Percentiles rank a stretch among this genome's conserved stretches.
phyloP scores from a whole-genome alignment of 2,888 invertebrate species.

The Yponomeuta sedellus region DNA sequence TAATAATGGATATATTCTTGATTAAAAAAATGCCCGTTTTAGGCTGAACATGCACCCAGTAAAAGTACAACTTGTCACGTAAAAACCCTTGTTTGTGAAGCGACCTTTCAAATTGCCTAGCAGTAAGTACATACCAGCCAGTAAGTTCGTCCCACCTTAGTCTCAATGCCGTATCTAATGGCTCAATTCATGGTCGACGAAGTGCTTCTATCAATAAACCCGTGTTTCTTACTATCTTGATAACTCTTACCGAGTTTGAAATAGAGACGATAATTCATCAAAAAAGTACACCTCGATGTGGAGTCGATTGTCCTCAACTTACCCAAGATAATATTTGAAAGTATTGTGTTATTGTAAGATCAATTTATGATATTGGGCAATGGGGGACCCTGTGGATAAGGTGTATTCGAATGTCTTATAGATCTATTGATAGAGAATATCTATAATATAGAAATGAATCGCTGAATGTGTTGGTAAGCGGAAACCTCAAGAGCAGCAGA shows the following conservation, averaged over 20 bases:
- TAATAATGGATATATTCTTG: too few relatives aligned
- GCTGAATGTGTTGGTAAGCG: too few relatives aligned
- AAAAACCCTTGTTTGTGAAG: too few relatives aligned
- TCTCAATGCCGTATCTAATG: background rate
- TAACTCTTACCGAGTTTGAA: background rate
- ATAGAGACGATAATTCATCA: background rate
- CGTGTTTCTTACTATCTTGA: background rate
- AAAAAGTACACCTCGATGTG: background rate
- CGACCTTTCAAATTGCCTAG: too few relatives aligned
- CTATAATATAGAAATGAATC: too few relatives aligned
- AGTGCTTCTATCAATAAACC: background rate
- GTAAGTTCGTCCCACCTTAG: background rate
- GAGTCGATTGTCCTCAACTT: background rate
- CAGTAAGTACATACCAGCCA: too few relatives aligned
- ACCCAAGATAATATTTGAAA: background rate
- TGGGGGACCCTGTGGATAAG: background rate
- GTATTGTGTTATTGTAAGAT: background rate
- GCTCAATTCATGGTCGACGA: background rate
- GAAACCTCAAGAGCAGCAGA: too few relatives aligned
- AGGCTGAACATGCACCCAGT: too few relatives aligned
- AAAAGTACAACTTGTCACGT: too few relatives aligned
- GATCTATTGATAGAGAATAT: too few relatives aligned
- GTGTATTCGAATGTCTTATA: background rate
- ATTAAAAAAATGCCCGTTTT: too few relatives aligned
- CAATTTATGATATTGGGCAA: background rate